These are phyloP conservation scores for Hylaeus anthracinus DNA, from an alignment of 1,140 invertebrate genomes.

Conservation along the genomic window DNA sequence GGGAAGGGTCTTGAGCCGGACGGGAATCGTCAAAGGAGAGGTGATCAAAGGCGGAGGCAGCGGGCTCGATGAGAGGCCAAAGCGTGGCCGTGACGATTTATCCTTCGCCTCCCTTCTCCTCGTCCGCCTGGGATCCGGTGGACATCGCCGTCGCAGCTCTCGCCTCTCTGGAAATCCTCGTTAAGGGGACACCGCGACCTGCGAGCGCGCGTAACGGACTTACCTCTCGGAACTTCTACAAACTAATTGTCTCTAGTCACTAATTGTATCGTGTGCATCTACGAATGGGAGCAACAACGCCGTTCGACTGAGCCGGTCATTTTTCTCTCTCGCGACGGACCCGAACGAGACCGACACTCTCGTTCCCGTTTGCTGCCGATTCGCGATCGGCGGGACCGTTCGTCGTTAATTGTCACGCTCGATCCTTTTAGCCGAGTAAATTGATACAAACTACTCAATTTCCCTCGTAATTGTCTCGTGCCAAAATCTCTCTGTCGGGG, in stretches of 20 bases:
- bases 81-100: slow-evolving; percentile 46
- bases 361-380: background rate
- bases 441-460: background rate
- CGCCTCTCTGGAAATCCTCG: slow-evolving; percentile 46
- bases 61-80: slow-evolving; percentile 37
- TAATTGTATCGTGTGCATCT: slow-evolving; percentile 77
- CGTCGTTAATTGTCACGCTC: background rate
- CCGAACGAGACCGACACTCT: slow-evolving; percentile 13
- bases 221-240: slow-evolving; percentile 71
- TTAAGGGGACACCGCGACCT: slow-evolving; percentile 37
- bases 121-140: slow-evolving; percentile 29
- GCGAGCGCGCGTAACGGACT: slow-evolving; percentile 64
- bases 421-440: slow-evolving; percentile 5
- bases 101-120: slow-evolving; percentile 36
- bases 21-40: slow-evolving; percentile 9
- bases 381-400: background rate
- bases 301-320: slow-evolving; percentile 42
- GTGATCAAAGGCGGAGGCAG: slow-evolving; percentile 29
- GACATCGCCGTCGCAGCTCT: slow-evolving; percentile 23
- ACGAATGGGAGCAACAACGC: slow-evolving; percentile 79
- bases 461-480: background rate
- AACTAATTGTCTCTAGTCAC: slow-evolving; percentile 72
- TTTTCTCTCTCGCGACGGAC: background rate
- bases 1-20: background rate
- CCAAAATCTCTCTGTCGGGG: background rate